Base-by-base conservation (phyloP, 2,113 vertebrate genomes). In the Synodontis membranacea region DNA sequence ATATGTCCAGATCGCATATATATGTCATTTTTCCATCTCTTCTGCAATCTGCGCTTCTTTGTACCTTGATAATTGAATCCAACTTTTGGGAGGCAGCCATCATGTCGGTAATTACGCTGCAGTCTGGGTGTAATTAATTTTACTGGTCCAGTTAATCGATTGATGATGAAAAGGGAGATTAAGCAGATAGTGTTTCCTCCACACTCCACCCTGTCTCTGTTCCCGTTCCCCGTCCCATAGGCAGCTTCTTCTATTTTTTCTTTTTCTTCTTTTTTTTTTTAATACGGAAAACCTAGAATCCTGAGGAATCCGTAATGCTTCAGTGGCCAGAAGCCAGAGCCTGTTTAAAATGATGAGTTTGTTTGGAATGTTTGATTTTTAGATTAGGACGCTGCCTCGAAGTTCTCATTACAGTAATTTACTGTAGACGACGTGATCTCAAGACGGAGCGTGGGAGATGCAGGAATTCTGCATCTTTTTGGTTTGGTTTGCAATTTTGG, bases 151-250 rank as follows among this genome's bases (percentile, higher is more conserved):
- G 94, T 94, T 96, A 96, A 96, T 96, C 94, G 93, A 96, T 96
- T 96, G 95, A 94, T 95, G 95, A 96, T 96, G 94, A 95, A 96
- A 96, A 93, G 94, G 90, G 91, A 96, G 94, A 96, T 96, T 96
- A 94, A 93, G 96, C 93, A 95, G 95, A 96, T 95, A 96, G 90
- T 82, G 52, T 54, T 28, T 28, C 94, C 92, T 88, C 90, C 4
- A 5, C 9, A 9, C 46, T 14, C 28, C 82, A 50, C 23, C 39
- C 42, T 3, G 42, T 28, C 42, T 12, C 5, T 25, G 4, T 25
- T 46, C n/a, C 14, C 25, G 39, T 11, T 25, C 74, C n/a, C 14
- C 25, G 39, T 11, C 70, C 39, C 37, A 25, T 72, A 42, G 25
- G 37, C 68, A 12, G 23, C 74, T 19, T 39, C 34, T 44, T 25